Percentiles rank a stretch among this genome's conserved stretches.
These are phyloP conservation scores for Salvelinus namaycush DNA, from an alignment of 2,113 vertebrate genomes.

Conservation along the genomic window DNA sequence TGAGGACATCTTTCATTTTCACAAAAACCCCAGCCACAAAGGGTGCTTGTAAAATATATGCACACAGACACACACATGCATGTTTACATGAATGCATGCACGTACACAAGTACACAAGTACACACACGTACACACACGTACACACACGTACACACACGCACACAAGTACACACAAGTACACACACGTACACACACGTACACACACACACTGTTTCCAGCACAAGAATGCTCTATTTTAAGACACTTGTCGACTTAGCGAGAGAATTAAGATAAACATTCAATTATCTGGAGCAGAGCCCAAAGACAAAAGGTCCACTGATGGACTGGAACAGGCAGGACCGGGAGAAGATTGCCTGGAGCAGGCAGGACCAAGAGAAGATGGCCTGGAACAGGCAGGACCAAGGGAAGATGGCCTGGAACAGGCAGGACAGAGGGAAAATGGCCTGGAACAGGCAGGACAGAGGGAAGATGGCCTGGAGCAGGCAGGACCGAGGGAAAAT, in stretches of 20 bases:
- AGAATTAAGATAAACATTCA: background rate
- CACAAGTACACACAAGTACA: background rate
- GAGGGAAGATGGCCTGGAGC: no score
- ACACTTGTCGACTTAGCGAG: no score
- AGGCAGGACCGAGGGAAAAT: no score
- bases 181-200: background rate
- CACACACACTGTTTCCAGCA: background rate
- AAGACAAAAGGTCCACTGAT: background rate
- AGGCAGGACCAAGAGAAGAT: no score
- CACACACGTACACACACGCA: background rate
- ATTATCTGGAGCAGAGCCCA: background rate
- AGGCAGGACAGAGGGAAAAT: no score
- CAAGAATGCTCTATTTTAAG: background rate
- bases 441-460: no score
- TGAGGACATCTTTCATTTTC: background rate
- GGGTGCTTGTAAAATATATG: background rate
- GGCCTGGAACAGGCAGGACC: no score
- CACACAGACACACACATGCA: conserved; percentile 18
- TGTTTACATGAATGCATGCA: conserved; percentile 14
- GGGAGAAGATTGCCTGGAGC: background rate
- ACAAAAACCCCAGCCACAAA: background rate
- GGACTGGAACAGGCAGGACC: background rate
- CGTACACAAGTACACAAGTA: background rate
- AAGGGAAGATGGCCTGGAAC: no score
- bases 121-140: background rate